Evolutionary conservation across 2,888 invertebrate species (phyloP).

Genomic region (Ennomos fuscantarius): DNA sequence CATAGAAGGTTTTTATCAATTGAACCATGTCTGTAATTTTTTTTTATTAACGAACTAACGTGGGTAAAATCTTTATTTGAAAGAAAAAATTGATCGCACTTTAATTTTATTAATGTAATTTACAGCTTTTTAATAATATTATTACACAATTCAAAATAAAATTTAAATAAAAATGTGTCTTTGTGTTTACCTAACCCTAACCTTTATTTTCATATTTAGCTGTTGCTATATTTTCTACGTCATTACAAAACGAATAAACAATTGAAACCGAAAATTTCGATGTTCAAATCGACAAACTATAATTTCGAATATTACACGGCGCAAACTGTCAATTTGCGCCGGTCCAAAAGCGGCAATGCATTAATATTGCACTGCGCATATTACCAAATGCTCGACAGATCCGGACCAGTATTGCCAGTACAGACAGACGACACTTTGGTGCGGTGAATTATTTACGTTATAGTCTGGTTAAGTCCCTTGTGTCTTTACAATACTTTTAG

Average conservation of each 20-base stretch:
- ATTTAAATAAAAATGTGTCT: no score
- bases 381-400: conserved; percentile 42
- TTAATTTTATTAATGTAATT: no score
- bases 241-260: background rate
- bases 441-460: conserved; percentile 56
- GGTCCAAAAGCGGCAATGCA: conserved; percentile 24
- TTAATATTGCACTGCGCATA: conserved; percentile 46
- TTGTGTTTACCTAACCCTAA: no score
- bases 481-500: conserved; percentile 19
- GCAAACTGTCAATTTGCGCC: conserved; percentile 22
- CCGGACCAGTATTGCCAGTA: conserved; percentile 18
- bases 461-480: conserved; percentile 46
- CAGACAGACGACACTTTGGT: conserved; percentile 49
- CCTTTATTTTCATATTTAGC: no score
- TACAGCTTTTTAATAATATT: no score
- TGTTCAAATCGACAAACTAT: background rate
- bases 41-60: no score
- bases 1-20: no score
- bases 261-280: background rate
- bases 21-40: no score
- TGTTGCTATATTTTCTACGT: no score
- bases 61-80: no score
- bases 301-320: conserved; percentile 13
- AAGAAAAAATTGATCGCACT: no score
- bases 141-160: no score